A percentile compares a stretch with the other conserved stretches of the same genome.
phyloP scores from a whole-genome alignment of 2,888 invertebrate genomes.

The Drosophila siamana region DNA sequence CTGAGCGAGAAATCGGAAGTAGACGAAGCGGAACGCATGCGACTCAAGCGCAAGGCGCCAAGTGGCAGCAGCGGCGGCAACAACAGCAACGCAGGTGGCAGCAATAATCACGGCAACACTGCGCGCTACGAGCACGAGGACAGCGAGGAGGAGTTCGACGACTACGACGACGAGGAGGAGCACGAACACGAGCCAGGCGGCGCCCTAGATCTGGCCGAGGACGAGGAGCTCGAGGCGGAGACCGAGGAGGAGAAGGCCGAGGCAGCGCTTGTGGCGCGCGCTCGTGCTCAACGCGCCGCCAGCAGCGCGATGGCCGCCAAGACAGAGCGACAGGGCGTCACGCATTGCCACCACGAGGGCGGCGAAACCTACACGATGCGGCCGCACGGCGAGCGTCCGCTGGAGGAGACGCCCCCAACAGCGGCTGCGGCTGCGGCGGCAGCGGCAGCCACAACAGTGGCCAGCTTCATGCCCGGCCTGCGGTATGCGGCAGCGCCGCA shows the following conservation, averaged over 20 bases:
- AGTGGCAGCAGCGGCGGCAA: not conserved
- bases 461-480: conserved; percentile 41
- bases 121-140: conserved; percentile 75
- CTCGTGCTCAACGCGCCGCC: conserved; percentile 49
- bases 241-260: conserved; percentile 65
- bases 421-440: not conserved
- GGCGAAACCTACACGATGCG: conserved; percentile 91
- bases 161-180: conserved; percentile 80
- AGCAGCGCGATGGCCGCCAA: conserved; percentile 18
- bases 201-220: conserved; percentile 60
- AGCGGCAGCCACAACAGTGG: not conserved
- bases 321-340: conserved; percentile 86
- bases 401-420: conserved; percentile 55
- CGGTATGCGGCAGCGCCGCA: conserved; percentile 56
- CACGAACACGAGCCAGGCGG: conserved; percentile 62
- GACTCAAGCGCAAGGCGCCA: conserved; percentile 77
- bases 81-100: not conserved
- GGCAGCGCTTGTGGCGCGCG: conserved; percentile 59
- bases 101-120: conserved; percentile 37
- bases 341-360: conserved; percentile 89
- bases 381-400: conserved; percentile 87
- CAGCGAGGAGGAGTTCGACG: conserved; percentile 73
- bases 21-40: conserved; percentile 68
- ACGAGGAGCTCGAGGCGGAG: conserved; percentile 67
- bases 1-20: conserved; percentile 58